These are phyloP conservation scores for Plebejus melissa DNA, from an alignment of 2,888 invertebrate species.

Conservation along the genomic window DNA sequence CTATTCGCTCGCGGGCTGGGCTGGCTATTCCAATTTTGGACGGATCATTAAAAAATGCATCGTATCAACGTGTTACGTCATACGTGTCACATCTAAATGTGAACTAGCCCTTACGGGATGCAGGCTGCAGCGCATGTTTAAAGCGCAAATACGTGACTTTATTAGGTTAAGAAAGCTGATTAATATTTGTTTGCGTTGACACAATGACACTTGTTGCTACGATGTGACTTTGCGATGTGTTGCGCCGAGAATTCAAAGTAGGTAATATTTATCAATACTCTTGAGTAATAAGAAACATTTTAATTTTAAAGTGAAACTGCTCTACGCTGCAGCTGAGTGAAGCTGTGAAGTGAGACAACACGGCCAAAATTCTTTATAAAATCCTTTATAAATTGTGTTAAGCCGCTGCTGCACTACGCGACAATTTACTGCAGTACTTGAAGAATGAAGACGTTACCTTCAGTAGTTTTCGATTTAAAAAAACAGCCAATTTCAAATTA, in stretches of 20 bases:
- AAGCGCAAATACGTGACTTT: conserved; percentile 16
- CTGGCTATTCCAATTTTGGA: no score
- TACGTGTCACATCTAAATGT: background rate
- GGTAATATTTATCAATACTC: background rate
- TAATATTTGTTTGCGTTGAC: background rate
- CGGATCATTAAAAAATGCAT: background rate
- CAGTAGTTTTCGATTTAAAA: no score
- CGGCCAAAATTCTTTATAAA: no score
- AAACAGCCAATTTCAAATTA: no score
- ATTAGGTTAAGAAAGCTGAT: conserved; percentile 16
- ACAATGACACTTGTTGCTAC: conserved; percentile 1
- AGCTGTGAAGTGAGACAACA: no score
- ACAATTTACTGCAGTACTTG: no score
- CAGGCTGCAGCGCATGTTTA: background rate
- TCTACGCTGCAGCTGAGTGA: no score
- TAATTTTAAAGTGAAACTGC: no score
- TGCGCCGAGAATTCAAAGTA: background rate
- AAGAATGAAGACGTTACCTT: no score
- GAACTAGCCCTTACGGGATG: background rate
- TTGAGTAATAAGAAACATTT: background rate
- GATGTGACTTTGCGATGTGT: background rate
- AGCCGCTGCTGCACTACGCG: no score
- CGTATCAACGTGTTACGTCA: background rate
- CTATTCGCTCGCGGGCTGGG: no score
- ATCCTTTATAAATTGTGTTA: no score